A percentile compares a stretch with the other conserved stretches of the same genome.
These are phyloP conservation scores for Trichogramma evanescens DNA, from an alignment of 2,888 invertebrate genomes.

Conservation along the genomic window DNA sequence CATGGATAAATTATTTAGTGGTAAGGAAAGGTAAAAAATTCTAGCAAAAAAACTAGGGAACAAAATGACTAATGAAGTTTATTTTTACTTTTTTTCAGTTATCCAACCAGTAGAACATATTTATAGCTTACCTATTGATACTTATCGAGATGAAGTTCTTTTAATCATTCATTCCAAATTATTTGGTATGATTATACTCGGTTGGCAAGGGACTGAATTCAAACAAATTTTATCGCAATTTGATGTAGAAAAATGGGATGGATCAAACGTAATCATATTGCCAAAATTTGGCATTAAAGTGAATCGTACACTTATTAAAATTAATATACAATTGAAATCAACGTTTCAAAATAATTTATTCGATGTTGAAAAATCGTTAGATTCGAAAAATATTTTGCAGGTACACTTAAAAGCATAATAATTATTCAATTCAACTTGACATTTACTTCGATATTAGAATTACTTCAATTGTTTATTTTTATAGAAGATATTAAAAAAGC, in stretches of 20 bases:
- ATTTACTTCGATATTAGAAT: not conserved
- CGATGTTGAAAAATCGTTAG: slow-evolving; percentile 34
- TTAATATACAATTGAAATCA: slow-evolving; percentile 34
- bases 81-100: slow-evolving; percentile 23
- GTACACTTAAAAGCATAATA: slow-evolving; percentile 28
- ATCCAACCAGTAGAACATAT: slow-evolving; percentile 29
- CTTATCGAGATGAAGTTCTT: slow-evolving; percentile 47
- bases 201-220: slow-evolving; percentile 33
- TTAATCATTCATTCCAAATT: slow-evolving; percentile 44
- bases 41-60: not conserved
- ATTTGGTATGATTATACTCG: slow-evolving; percentile 26
- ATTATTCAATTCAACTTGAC: not conserved
- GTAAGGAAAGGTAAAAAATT: slow-evolving; percentile 22
- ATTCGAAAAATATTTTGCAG: slow-evolving; percentile 35
- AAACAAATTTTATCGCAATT: slow-evolving; percentile 24
- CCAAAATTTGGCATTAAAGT: slow-evolving; percentile 34
- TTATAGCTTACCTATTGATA: slow-evolving; percentile 38
- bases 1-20: slow-evolving; percentile 28
- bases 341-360: slow-evolving; percentile 36
- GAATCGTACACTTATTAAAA: slow-evolving; percentile 28
- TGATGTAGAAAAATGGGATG: slow-evolving; percentile 26
- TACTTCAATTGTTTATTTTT: not conserved
- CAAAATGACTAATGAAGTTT: not conserved
- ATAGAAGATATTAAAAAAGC: slow-evolving; percentile 21
- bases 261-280: slow-evolving; percentile 29